Base-by-base conservation (phyloP, 2,797 vertebrate species). In the Steatocranus sp. region DNA sequence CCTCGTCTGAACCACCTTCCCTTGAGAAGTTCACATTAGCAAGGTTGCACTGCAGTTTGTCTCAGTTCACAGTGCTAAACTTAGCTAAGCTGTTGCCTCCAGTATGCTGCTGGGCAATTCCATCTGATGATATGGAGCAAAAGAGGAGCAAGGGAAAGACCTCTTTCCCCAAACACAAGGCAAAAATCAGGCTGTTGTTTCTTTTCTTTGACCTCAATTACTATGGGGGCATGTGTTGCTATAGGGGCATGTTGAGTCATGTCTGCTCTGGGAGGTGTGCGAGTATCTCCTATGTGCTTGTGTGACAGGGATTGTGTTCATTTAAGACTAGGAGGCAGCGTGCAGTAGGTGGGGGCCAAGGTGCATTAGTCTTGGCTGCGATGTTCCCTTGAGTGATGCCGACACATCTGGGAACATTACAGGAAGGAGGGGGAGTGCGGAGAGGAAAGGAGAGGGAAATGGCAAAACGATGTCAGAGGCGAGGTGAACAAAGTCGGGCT, bases 181-280 rank as follows among this genome's bases (percentile, higher is more conserved):
- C 75, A 15, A 87, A 92, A 93, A 92, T 90, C 82, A 85, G 89
- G 56, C 91, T 89, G 92, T 95, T 93, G 92, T 94, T 94, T 94
- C 87, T 93, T 90, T 93, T 85, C 86, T 91, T 94, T 93, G 93
- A 96, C 95, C 95, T 95, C 94, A 95, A 95, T 96, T 96, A 93
- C 93, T 76, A 79, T 54, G 81, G 38, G 92, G 92, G 82, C 92
- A 86, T 82, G 81, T 93, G 92, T 91, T 92, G 91, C 91, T 86
- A 84, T 83, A 75, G 87, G 93, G 91, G 86, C 86, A 70, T 90
- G 93, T 93, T 92, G 94, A 95, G 92, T 92, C 93, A 94, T 87
- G 92, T 85, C 87, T 91, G 89, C 86, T 82, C 76, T 80, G 82
- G 90, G 91, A 91, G 79, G 61, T 61, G 15, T 56, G 78, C 54